A percentile compares a stretch with the other conserved stretches of the same genome.
These are phyloP conservation scores for Oscheius sp. DNA, from an alignment of 2,888 invertebrate genomes.

Conservation along the genomic window DNA sequence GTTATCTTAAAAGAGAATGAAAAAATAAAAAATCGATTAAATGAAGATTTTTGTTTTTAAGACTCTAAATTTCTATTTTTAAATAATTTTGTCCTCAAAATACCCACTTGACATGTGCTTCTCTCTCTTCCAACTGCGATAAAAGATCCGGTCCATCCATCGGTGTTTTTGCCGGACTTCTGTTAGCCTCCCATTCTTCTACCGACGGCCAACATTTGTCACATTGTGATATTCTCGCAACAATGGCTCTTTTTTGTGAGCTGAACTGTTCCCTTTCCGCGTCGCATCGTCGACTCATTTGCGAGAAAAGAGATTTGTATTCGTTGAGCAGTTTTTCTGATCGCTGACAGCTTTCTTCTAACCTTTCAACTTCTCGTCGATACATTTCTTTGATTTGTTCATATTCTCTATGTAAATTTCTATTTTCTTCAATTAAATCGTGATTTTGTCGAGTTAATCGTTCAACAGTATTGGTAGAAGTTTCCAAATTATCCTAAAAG, in stretches of 20 bases:
- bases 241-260: conserved; percentile 57
- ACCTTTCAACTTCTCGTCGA: conserved; percentile 77
- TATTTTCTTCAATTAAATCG: conserved; percentile 80
- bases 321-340: conserved; percentile 70
- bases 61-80: no score
- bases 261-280: conserved; percentile 54
- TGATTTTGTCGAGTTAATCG: conserved; percentile 73
- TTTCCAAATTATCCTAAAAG: conserved; percentile 46
- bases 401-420: conserved; percentile 78
- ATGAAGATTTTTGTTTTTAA: no score
- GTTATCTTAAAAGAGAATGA: no score
- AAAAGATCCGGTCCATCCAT: conserved; percentile 43
- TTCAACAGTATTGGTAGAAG: conserved; percentile 50
- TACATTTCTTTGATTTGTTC: conserved; percentile 78
- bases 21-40: no score
- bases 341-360: conserved; percentile 67
- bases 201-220: conserved; percentile 51
- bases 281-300: conserved; percentile 56
- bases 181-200: conserved; percentile 52
- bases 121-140: conserved; percentile 52
- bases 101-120: conserved; percentile 74
- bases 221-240: conserved; percentile 51
- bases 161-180: conserved; percentile 39
- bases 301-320: conserved; percentile 62
- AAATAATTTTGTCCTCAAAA: not conserved